Base-by-base conservation (phyloP, 1,140 invertebrate species). In the Aradophagus sp. region DNA sequence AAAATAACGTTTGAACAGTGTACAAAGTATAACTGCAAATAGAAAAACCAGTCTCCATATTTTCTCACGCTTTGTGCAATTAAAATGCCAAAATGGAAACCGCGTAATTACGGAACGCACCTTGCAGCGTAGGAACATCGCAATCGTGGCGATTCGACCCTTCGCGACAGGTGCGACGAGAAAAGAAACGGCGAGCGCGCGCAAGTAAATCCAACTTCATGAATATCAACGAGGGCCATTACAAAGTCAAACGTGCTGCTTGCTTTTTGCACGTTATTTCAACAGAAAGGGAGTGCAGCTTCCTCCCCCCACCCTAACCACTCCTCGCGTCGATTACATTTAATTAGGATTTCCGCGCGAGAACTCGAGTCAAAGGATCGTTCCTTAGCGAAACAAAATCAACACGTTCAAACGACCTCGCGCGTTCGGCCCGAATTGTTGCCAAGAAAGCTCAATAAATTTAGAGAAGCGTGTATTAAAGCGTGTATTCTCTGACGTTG, bases 281-380 rank as follows among this genome's bases (percentile, higher is more conserved):
- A n/a, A n/a, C n/a, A n/a, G 19, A 44, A 17, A 6, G 10, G 36
- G 5, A 20, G 13, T 29, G 27, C 41, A 44, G 32, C 16, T 45
- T 53, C 13, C 12, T 15, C 8, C 13, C 6, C n/a, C n/a, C n/a
- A n/a, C n/a, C n/a, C n/a, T n/a, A n/a, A n/a, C n/a, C n/a, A n/a
- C n/a, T n/a, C n/a, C n/a, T n/a, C n/a, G n/a, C n/a, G n/a, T n/a
- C n/a, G n/a, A n/a, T n/a, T n/a, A 26, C 41, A 35, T 65, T 65
- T 65, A 48, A 65, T 48, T 55, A 65, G 35, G 19, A 65, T 19
- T 63, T 65, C 41, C 61, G 48, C 19, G 14, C 17, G 2, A 41
- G 26, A 29, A 7, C 11, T 0, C 1, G 4, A 52, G 5, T 63
- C 48, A 55, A 65, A 55, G 50, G 20, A 53, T 20, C 44, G 6